Base-by-base conservation (phyloP, 1,140 invertebrate genomes). In the Cardiocondyla obscurior region DNA sequence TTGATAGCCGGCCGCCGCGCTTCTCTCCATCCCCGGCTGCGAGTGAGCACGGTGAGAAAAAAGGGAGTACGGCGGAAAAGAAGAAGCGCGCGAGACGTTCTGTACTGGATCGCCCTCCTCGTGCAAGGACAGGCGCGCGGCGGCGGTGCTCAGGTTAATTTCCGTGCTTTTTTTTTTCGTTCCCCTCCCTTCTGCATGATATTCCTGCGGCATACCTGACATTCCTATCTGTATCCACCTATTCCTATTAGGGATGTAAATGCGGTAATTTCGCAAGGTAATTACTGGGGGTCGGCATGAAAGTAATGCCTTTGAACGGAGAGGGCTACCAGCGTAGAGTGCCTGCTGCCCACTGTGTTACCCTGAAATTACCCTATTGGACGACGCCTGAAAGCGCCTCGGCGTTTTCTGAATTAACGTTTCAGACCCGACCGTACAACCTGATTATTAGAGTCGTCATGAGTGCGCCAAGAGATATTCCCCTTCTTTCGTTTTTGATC, bases 171-270 rank as follows among this genome's bases (percentile, higher is more conserved):
- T 73, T 36, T 74, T 86, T n/a, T n/a, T n/a, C n/a, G n/a, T n/a
- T n/a, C n/a, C n/a, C n/a, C n/a, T 65, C 58, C 86, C 86, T 81
- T 36, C 62, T 73, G 16, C 60, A 82, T 72, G 69, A 88, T 88
- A 89, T 90, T 87, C 81, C 62, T 69, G 74, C 60, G 70, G 83
- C 88, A 84, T 91, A 85, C 86, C 87, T 86, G 65, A 85, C 87
- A 92, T 92, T 90, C 91, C 89, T 92, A 87, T 79, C 82, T 90
- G 88, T 90, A 90, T 91, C 84, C 87, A 88, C 86, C 88, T 84
- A 89, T 91, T 90, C 89, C 84, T 91, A 92, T 93, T 93, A 92
- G 86, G 82, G 85, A 92, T 91, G 91, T 90, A 91, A 93, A 92
- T 92, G 92, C 74, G 81, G 88, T 89, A 90, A 91, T 92, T 92